A percentile compares a stretch with the other conserved stretches of the same genome.
These are phyloP conservation scores for Chironomus striatipennis DNA, from an alignment of 1,140 invertebrate genomes.

Conservation along the genomic window DNA sequence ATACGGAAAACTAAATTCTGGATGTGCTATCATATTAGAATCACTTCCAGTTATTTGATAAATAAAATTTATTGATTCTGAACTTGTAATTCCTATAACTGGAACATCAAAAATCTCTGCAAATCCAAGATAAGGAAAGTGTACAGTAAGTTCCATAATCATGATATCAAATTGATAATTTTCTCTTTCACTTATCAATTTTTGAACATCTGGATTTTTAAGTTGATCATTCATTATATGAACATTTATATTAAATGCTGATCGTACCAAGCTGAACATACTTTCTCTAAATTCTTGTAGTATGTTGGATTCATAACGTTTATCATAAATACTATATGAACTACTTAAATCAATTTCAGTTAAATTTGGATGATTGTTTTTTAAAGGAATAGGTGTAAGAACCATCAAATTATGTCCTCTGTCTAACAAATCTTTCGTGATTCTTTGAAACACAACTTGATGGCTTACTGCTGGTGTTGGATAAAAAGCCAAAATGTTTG, in stretches of 20 bases:
- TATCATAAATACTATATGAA: too few species aligned
- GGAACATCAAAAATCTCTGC: not conserved
- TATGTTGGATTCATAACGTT: too few species aligned
- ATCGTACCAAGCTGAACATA: too few species aligned
- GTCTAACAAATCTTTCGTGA: slow-evolving; percentile 40
- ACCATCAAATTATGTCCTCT: slow-evolving; percentile 43
- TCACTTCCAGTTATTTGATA: not conserved
- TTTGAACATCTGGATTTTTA: not conserved
- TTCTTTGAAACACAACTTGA: slow-evolving; percentile 40
- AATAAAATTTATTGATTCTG: not conserved
- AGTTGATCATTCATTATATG: not conserved
- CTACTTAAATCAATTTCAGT: not conserved
- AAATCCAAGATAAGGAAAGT: not conserved
- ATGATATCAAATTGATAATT: not conserved
- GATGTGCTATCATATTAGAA: not conserved
- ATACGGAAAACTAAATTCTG: too few species aligned
- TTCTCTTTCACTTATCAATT: not conserved
- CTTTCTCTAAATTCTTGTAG: not conserved
- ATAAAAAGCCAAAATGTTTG: slow-evolving; percentile 40
- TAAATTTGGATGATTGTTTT: not conserved
- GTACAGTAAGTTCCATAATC: not conserved
- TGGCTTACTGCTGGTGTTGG: slow-evolving; percentile 42
- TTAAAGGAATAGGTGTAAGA: slow-evolving; percentile 36
- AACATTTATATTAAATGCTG: not conserved
- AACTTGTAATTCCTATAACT: not conserved